A percentile compares a stretch with the other conserved stretches of the same genome.
Evolutionary conservation across 2,888 invertebrate genomes (phyloP).

Genomic region (Papilio demoleus): DNA sequence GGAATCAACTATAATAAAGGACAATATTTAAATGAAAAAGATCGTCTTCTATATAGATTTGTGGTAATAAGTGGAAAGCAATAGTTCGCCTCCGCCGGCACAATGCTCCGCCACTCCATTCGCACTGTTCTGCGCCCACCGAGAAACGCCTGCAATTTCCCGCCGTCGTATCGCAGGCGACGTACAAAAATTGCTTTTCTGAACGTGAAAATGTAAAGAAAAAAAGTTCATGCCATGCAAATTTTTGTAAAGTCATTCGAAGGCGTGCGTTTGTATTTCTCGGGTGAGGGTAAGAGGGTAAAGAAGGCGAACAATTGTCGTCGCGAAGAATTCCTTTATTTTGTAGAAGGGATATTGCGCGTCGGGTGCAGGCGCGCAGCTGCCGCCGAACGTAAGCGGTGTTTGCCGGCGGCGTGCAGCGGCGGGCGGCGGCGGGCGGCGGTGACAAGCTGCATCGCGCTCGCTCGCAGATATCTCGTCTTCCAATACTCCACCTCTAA

Average conservation of each 20-base stretch:
- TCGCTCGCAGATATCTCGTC: constrained; percentile 57
- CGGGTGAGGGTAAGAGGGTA: constrained; percentile 73
- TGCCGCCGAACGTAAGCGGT: constrained; percentile 65
- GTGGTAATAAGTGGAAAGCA: constrained; percentile 72
- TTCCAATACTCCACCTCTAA: constrained; percentile 47
- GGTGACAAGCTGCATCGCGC: constrained; percentile 56
- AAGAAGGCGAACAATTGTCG: constrained; percentile 79
- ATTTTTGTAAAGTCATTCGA: constrained; percentile 83
- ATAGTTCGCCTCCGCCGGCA: constrained; percentile 67
- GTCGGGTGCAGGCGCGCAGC: constrained; percentile 78
- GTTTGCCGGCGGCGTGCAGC: constrained; percentile 66
- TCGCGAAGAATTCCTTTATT: constrained; percentile 78
- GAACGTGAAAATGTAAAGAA: constrained; percentile 76
- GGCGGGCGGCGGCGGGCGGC: constrained; percentile 53
- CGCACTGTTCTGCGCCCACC: constrained; percentile 69
- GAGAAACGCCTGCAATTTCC: constrained; percentile 79
- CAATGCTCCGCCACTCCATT: constrained; percentile 72
- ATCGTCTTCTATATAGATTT: constrained; percentile 28
- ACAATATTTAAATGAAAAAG: neutral
- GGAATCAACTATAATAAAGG: neutral
- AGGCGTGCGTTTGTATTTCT: constrained; percentile 83
- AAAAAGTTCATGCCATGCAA: constrained; percentile 75
- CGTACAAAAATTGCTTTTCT: constrained; percentile 83
- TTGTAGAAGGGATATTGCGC: constrained; percentile 82
- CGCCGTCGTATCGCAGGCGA: constrained; percentile 76